Evolutionary conservation across 2,888 invertebrate genomes (phyloP), one percentile per base, ranked within the genome.

Genomic region (Philereme vetulata): DNA sequence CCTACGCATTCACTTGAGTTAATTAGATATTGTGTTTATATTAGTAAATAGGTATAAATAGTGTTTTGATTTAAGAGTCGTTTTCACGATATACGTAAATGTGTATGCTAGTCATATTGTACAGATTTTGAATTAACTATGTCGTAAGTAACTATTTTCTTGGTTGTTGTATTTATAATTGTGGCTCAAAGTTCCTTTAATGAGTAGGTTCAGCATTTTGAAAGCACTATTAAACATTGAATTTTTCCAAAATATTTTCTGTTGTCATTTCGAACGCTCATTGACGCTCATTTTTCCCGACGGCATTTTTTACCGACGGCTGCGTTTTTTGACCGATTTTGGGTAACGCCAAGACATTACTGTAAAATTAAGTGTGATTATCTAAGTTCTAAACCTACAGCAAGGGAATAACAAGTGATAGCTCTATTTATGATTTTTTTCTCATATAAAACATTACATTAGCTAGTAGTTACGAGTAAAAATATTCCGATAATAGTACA

Each of bases 51-150:
- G 82, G 80, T 86, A 87, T 81, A 48, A 85, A 86, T 87, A 88
- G 84, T 77, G 69, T 84, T 85, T 81, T 84, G 80, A 78, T 84
- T 82, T 80, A 78, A 78, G 75, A 70, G 69, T 75, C 68, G 72
- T 77, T 82, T 85, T 84, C 72, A 74, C 69, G 68, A 77, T 80
- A 80, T 78, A 70, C 76, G 80, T 85, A 84, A 80, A 76, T 83
- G 84, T 87, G 83, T 89, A 87, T 82, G 84, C 88, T 90, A 91
- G 88, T 85, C 84, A 81, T 86, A 84, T 78, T 90, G 90, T 91
- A 90, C 90, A 91, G 88, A 80, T 82, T 85, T 84, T 78, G 76
- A 84, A 81, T 82, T 70, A 64, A 73, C 66, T 82, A 80, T 81
- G 68, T 67, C 51, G 68, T 84, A 82, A 80, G 76, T 81, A 72